phyloP scores from a whole-genome alignment of 2,888 invertebrate genomes.

The Callimorpha dominula region DNA sequence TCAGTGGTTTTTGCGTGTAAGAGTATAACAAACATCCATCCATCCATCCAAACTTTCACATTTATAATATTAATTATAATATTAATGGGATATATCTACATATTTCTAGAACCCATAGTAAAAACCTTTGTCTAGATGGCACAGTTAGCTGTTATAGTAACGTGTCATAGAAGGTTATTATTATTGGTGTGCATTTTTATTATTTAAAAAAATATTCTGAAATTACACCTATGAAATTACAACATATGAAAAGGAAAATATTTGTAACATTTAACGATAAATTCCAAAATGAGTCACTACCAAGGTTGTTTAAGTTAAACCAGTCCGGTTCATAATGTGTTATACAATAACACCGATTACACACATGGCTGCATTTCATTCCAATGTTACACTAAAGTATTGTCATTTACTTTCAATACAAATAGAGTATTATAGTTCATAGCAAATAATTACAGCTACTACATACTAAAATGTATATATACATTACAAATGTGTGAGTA shows the following conservation, averaged over 20 bases:
- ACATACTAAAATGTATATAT: neutral
- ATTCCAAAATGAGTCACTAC: neutral
- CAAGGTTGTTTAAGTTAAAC: slow-evolving; percentile 45
- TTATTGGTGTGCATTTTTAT: neutral
- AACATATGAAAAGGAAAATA: neutral
- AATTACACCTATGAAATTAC: neutral
- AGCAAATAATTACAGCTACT: neutral
- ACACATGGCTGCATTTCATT: slow-evolving; percentile 46
- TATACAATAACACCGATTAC: slow-evolving; percentile 65
- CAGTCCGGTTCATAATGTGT: slow-evolving; percentile 65
- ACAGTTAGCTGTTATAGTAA: neutral
- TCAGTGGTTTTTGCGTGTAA: too few species aligned
- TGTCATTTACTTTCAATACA: slow-evolving; percentile 20
- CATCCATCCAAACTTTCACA: too few species aligned
- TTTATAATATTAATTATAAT: too few species aligned
- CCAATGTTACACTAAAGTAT: slow-evolving; percentile 43
- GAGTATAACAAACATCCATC: too few species aligned
- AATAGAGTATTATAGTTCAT: neutral
- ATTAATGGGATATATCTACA: too few species aligned
- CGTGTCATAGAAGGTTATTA: neutral
- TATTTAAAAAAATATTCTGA: neutral
- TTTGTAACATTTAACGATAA: neutral
- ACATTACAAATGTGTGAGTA: too few species aligned
- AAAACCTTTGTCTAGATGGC: neutral
- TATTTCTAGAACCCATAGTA: neutral